Evolutionary conservation across 2,113 vertebrate genomes (phyloP).

Genomic region (Triplophysa rosa): DNA sequence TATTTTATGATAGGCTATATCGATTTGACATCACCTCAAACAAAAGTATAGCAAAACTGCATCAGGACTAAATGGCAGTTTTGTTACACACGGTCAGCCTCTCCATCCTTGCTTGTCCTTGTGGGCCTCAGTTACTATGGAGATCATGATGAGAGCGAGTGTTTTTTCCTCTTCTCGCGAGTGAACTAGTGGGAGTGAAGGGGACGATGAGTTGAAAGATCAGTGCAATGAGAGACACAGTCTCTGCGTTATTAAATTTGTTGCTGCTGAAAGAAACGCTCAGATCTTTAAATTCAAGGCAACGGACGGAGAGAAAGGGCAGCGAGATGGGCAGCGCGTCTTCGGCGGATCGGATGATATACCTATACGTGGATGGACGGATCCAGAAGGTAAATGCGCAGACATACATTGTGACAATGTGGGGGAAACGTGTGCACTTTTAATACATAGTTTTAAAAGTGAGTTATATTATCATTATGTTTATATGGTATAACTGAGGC

Average conservation of each 20-base stretch:
- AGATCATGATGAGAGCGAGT: slow-evolving; percentile 10
- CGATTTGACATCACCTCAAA: too few relatives aligned
- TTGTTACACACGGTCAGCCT: background rate
- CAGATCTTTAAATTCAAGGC: background rate
- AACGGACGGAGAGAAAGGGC: background rate
- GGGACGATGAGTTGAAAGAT: slow-evolving; percentile 17
- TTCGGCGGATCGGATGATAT: slow-evolving; percentile 71
- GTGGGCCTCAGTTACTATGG: slow-evolving; percentile 48
- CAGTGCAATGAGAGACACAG: slow-evolving; percentile 16
- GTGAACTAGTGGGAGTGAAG: slow-evolving; percentile 20
- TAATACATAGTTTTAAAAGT: background rate
- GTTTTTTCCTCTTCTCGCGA: slow-evolving; percentile 17
- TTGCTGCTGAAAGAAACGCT: slow-evolving; percentile 1
- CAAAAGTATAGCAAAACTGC: too few relatives aligned
- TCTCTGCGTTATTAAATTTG: background rate
- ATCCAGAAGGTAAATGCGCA: slow-evolving; percentile 70
- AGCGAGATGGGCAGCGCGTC: slow-evolving; percentile 72
- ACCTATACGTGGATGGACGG: slow-evolving; percentile 73
- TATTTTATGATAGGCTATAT: too few relatives aligned
- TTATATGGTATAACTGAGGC: background rate
- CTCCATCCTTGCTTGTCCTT: slow-evolving; percentile 39
- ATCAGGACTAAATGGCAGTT: background rate
- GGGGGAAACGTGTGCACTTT: too few relatives aligned
- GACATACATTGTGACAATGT: background rate
- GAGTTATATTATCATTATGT: background rate